A percentile compares a stretch with the other conserved stretches of the same genome.
Evolutionary conservation across 2,113 vertebrate genomes (phyloP).

Genomic region (Cygnus atratus): DNA sequence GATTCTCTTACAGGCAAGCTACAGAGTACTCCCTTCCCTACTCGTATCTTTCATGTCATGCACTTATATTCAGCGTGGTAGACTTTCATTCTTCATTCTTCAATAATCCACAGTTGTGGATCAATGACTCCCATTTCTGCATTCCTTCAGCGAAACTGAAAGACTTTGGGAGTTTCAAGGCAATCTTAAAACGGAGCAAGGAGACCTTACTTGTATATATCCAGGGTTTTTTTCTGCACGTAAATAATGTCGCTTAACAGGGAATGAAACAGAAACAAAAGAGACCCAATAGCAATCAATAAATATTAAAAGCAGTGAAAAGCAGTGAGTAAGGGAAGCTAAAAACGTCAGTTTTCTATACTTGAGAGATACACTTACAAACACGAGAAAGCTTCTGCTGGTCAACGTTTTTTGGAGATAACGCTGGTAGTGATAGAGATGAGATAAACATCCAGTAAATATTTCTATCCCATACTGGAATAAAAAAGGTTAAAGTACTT

Average conservation of each 20-base stretch:
- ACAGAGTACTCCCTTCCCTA: not conserved
- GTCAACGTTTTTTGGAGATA: not conserved
- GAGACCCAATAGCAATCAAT: not conserved
- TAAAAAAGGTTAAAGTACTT: not conserved
- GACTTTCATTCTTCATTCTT: not conserved
- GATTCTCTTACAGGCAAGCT: not conserved
- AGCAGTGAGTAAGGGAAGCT: not conserved
- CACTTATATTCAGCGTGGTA: not conserved
- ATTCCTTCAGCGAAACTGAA: not conserved
- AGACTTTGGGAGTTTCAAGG: not conserved
- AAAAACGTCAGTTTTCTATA: not conserved
- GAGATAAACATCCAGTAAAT: not conserved
- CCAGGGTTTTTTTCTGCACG: not conserved
- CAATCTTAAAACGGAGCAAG: not conserved
- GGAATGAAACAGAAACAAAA: not conserved
- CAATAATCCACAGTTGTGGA: constrained; percentile 8
- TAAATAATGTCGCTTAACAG: not conserved
- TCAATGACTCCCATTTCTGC: not conserved
- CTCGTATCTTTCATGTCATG: not conserved
- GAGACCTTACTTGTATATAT: not conserved
- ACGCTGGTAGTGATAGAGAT: not conserved
- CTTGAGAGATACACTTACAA: not conserved
- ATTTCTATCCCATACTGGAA: not conserved
- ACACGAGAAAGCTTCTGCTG: not conserved
- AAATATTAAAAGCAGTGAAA: not conserved